These are phyloP conservation scores for Drosophila kuntzei DNA, from an alignment of 2,888 invertebrate species.

Conservation along the genomic window DNA sequence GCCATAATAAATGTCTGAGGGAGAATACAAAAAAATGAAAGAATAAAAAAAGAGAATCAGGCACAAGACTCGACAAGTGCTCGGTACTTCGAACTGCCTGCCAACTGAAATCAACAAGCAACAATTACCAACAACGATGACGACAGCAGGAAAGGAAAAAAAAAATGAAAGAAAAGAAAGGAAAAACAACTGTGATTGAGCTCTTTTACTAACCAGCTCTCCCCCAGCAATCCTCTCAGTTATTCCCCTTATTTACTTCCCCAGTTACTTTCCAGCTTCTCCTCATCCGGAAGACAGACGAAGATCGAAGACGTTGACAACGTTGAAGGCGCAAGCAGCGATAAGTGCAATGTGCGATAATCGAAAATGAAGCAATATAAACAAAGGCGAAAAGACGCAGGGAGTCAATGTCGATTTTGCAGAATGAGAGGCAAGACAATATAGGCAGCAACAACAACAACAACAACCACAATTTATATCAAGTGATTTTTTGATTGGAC, in stretches of 20 bases:
- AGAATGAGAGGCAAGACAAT: constrained; percentile 5
- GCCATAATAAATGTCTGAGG: constrained; percentile 51
- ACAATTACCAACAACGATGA: constrained; percentile 67
- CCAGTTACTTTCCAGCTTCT: background rate
- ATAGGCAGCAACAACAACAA: constrained; percentile 1
- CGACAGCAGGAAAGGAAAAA: constrained; percentile 16
- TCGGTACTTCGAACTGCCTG: constrained; percentile 39
- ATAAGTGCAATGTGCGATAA: constrained; percentile 75
- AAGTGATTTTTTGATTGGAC: constrained; percentile 31
- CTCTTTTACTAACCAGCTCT: constrained; percentile 37
- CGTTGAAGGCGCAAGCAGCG: constrained; percentile 44
- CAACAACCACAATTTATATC: constrained; percentile 49
- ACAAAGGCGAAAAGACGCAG: constrained; percentile 57
- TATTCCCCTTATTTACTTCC: background rate
- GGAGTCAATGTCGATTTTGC: constrained; percentile 27
- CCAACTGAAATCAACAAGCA: constrained; percentile 76
- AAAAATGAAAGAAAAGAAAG: constrained; percentile 10
- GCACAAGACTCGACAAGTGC: constrained; percentile 47
- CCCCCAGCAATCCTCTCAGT: background rate
- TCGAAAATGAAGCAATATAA: constrained; percentile 77
- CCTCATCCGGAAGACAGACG: constrained; percentile 30
- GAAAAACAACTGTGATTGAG: constrained; percentile 58
- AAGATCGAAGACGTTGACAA: constrained; percentile 70
- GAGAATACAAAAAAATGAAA: constrained; percentile 4
- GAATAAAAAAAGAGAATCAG: constrained; percentile 12